These are phyloP conservation scores for Pseudolaguvia tuberculata DNA, from an alignment of 2,113 vertebrate species.

Conservation along the genomic window DNA sequence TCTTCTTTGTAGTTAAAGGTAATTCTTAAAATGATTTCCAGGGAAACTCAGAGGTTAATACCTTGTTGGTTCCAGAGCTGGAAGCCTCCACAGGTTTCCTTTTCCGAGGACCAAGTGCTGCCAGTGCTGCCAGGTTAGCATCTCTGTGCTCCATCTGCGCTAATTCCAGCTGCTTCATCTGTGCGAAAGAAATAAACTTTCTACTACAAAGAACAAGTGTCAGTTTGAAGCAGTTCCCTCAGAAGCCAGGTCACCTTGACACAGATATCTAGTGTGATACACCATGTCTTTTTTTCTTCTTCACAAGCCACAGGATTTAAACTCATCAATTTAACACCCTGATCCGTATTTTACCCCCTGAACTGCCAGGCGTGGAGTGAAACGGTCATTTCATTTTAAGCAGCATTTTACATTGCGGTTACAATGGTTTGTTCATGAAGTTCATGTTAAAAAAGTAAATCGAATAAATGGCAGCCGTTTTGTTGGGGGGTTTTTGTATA, in stretches of 20 bases:
- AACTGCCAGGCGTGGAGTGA: no score
- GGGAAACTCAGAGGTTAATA: slow-evolving; percentile 48
- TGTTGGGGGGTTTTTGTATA: not conserved
- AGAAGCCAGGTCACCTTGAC: no score
- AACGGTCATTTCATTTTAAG: not conserved
- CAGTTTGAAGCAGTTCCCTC: not conserved
- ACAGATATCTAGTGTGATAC: no score
- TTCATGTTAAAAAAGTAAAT: not conserved
- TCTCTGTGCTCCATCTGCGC: slow-evolving; percentile 84
- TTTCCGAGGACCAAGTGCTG: slow-evolving; percentile 89
- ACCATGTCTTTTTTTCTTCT: no score
- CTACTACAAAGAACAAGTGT: not conserved
- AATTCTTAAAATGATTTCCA: no score
- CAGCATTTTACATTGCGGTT: not conserved
- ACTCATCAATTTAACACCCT: no score
- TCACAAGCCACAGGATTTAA: no score
- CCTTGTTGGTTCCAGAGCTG: slow-evolving; percentile 68
- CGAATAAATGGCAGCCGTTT: not conserved
- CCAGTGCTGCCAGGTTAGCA: slow-evolving; percentile 89
- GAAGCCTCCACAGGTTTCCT: slow-evolving; percentile 75
- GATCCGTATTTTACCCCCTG: no score
- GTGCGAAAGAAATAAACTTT: slow-evolving; percentile 16
- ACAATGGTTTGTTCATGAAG: not conserved
- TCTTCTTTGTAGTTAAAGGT: no score
- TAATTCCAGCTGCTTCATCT: slow-evolving; percentile 88